phyloP scores from a whole-genome alignment of 1,140 invertebrate genomes.

The Bombus breviceps region DNA sequence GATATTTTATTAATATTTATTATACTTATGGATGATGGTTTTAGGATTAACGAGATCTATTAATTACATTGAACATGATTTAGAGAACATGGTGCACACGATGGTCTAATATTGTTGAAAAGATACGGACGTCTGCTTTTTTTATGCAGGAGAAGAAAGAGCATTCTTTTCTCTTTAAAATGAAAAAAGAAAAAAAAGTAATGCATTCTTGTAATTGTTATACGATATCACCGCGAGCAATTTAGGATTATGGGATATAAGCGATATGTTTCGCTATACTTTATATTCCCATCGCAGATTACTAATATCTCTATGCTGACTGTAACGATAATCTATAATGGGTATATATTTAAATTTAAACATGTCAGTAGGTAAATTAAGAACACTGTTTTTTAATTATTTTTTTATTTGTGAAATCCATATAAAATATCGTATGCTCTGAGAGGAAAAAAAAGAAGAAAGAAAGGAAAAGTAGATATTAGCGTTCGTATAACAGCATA shows the following conservation, averaged over 20 bases:
- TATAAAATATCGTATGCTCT: conserved; percentile 26
- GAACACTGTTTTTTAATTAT: conserved; percentile 61
- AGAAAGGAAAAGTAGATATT: conserved; percentile 21
- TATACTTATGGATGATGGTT: conserved; percentile 72
- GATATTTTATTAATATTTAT: conserved; percentile 83
- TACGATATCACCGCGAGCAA: conserved; percentile 17
- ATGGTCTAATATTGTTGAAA: conserved; percentile 58
- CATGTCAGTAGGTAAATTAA: conserved; percentile 33
- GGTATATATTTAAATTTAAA: conserved; percentile 30
- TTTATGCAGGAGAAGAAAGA: conserved; percentile 6
- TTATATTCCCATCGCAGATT: conserved; percentile 28
- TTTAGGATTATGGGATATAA: conserved; percentile 28
- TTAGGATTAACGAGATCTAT: conserved; percentile 62
- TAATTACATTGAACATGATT: conserved; percentile 61
- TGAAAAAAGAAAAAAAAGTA: neutral
- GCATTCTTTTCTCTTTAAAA: conserved; percentile 28
- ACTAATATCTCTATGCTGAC: conserved; percentile 28
- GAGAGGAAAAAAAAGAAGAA: conserved; percentile 18
- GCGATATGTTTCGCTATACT: conserved; percentile 8
- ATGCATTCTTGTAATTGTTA: conserved; percentile 50
- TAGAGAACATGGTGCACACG: conserved; percentile 53
- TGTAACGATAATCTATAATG: conserved; percentile 33
- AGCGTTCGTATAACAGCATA: conserved; percentile 14
- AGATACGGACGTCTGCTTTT: conserved; percentile 36
- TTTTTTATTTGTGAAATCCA: conserved; percentile 52